Evolutionary conservation across 2,113 vertebrate species (phyloP).

Genomic region (Hymenochirus boettgeri): DNA sequence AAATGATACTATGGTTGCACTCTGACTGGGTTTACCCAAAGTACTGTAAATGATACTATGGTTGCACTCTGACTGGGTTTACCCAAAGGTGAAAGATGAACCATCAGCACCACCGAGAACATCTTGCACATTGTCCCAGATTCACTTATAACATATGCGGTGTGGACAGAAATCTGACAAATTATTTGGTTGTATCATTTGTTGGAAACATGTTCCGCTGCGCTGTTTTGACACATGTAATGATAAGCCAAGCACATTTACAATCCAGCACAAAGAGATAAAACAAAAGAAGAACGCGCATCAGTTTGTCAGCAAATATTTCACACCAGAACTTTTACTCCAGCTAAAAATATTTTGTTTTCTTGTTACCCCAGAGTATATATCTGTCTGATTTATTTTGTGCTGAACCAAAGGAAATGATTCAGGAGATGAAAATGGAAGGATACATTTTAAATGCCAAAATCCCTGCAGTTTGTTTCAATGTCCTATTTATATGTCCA

Average conservation of each 20-base stretch:
- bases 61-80: no score
- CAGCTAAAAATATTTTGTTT: neutral
- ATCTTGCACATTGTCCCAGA: no score
- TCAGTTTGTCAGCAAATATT: neutral
- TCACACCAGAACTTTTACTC: neutral
- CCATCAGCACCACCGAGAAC: no score
- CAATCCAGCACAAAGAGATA: neutral
- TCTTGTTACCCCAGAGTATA: constrained; percentile 2
- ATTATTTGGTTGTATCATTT: neutral
- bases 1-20: no score
- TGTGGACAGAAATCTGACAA: neutral
- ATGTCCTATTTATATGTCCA: neutral
- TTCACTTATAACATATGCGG: no score
- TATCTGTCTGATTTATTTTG: constrained; percentile 3
- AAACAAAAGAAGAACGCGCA: neutral
- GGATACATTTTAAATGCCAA: constrained; percentile 1
- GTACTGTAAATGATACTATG: no score
- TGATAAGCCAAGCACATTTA: constrained; percentile 1
- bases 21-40: no score
- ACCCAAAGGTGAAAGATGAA: no score
- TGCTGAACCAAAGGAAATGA: constrained; percentile 2
- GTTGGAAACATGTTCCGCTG: neutral
- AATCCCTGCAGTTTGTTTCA: neutral
- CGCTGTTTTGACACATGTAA: neutral
- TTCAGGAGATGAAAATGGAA: constrained; percentile 1